Conservation (phyloP, 2,888 invertebrate genomes). For the Merodon equestris region DNA sequence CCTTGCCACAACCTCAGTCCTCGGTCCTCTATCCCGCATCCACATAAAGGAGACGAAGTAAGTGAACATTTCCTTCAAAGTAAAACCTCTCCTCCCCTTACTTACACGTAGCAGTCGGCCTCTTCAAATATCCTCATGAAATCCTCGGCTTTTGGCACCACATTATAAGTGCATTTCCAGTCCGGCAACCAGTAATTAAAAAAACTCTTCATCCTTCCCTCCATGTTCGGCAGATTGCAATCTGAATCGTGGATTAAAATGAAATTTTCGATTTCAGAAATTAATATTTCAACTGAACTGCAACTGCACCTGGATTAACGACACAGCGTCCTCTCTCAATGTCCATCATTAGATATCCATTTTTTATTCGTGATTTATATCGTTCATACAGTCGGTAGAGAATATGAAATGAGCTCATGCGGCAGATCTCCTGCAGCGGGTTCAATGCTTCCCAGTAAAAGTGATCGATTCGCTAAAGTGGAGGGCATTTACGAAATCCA, state of each 20-base stretch:
- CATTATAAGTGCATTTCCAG: slow-evolving; percentile 79
- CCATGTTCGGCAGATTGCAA: slow-evolving; percentile 79
- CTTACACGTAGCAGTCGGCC: slow-evolving; percentile 82
- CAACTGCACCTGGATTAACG: slow-evolving; percentile 75
- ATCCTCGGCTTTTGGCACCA: slow-evolving; percentile 80
- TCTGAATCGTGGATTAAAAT: slow-evolving; percentile 70
- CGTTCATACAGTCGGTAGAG: slow-evolving; percentile 74
- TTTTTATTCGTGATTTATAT: slow-evolving; percentile 72
- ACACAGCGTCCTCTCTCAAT: slow-evolving; percentile 73
- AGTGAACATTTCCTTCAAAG: background rate
- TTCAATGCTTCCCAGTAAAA: slow-evolving; percentile 78
- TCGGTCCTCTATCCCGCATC: too few relatives aligned
- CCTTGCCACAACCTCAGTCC: background rate
- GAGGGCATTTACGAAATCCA: slow-evolving; percentile 29
- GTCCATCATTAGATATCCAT: slow-evolving; percentile 74
- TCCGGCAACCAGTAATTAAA: slow-evolving; percentile 80
- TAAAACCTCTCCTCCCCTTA: slow-evolving; percentile 4
- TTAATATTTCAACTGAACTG: slow-evolving; percentile 50
- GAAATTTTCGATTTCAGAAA: slow-evolving; percentile 19
- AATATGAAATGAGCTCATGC: slow-evolving; percentile 76
- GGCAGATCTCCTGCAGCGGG: slow-evolving; percentile 75
- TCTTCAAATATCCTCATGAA: slow-evolving; percentile 80
- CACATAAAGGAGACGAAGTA: too few relatives aligned
- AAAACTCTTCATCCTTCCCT: slow-evolving; percentile 79
- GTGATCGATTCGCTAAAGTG: slow-evolving; percentile 75